Conservation (phyloP, 53 echinoderm and acorn worm genomes). For the Stichopus horrens region DNA sequence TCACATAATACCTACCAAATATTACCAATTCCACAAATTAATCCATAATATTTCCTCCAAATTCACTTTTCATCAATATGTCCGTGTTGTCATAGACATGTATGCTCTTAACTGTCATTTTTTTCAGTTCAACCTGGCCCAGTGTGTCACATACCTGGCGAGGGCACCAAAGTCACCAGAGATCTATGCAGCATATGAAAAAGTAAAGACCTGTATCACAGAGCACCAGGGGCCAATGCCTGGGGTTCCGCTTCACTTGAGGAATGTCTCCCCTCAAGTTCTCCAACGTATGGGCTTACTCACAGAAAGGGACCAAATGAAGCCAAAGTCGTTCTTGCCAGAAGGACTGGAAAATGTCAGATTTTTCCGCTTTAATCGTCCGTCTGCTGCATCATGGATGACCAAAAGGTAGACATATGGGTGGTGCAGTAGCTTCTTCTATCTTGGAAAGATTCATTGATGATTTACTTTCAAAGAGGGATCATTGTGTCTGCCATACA, state of each 20-base stretch:
- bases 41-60: too few relatives aligned
- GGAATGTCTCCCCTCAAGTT: constrained; percentile 61
- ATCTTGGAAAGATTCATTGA: too few relatives aligned
- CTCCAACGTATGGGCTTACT: constrained; percentile 61
- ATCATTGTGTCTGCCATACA: too few relatives aligned
- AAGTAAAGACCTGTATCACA: constrained; percentile 73
- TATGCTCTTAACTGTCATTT: background rate
- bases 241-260: constrained; percentile 81
- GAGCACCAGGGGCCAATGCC: constrained; percentile 76
- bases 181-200: constrained; percentile 55
- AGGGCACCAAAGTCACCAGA: constrained; percentile 80
- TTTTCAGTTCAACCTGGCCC: constrained; percentile 73
- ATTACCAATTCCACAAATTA: too few relatives aligned
- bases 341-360: constrained; percentile 29
- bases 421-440: too few relatives aligned
- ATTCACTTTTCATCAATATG: too few relatives aligned
- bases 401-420: background rate
- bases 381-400: too few relatives aligned
- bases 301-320: background rate
- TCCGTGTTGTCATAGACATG: too few relatives aligned
- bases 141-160: constrained; percentile 85
- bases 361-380: background rate
- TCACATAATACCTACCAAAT: too few relatives aligned
- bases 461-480: too few relatives aligned
- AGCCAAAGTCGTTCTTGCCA: background rate